phyloP scores from a whole-genome alignment of 2,888 invertebrate genomes.

The Ornithoptera alexandrae region DNA sequence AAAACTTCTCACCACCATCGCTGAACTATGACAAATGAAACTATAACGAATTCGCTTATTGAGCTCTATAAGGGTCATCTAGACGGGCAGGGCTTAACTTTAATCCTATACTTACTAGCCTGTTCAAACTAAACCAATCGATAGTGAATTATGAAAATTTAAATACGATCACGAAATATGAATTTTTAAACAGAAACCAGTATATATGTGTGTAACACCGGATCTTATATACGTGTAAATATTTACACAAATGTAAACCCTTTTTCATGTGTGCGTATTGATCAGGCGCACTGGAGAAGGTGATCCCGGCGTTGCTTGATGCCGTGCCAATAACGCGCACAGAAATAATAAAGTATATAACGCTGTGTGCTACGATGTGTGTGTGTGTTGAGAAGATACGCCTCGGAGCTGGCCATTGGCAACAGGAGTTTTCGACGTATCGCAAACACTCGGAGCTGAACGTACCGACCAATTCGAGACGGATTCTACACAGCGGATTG shows the following conservation, averaged over 20 bases:
- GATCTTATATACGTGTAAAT: neutral
- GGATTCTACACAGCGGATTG: constrained; percentile 5
- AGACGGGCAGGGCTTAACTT: too few species aligned
- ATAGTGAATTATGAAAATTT: neutral
- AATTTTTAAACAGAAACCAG: neutral
- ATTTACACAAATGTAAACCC: neutral
- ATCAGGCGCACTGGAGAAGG: constrained; percentile 55
- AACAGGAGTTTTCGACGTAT: constrained; percentile 18
- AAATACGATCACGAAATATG: neutral
- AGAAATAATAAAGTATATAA: constrained; percentile 49
- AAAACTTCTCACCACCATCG: too few species aligned
- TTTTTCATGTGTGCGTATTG: neutral
- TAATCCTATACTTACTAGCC: too few species aligned
- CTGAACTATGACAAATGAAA: too few species aligned
- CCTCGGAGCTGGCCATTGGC: constrained; percentile 33
- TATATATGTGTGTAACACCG: neutral
- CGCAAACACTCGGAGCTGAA: neutral
- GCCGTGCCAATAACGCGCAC: constrained; percentile 60
- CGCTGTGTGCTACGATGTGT: constrained; percentile 32
- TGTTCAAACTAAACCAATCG: too few species aligned
- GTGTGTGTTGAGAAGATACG: constrained; percentile 29
- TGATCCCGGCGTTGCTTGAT: constrained; percentile 62
- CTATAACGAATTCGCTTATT: too few species aligned
- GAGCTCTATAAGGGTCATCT: too few species aligned
- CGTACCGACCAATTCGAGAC: constrained; percentile 12